Evolutionary conservation across 2,113 vertebrate species (phyloP).

Genomic region (Rhinoptilus africanus): DNA sequence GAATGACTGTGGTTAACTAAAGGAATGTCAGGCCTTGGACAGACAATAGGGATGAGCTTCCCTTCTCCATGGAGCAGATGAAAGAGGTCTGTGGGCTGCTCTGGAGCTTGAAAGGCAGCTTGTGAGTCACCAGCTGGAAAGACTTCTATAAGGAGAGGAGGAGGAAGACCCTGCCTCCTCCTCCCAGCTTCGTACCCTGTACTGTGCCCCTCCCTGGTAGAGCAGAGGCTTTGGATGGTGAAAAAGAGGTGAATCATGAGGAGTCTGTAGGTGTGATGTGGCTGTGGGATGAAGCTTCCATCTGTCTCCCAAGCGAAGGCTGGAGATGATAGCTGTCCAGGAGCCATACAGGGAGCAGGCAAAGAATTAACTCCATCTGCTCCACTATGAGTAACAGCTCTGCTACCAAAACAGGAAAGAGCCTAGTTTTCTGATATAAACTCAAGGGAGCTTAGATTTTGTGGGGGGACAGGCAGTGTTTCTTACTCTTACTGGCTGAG

Average conservation of each 20-base stretch:
- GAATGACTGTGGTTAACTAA: neutral
- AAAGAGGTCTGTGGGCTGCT: conserved; percentile 3
- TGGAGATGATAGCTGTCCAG: neutral
- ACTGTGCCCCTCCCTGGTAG: neutral
- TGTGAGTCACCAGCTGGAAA: conserved; percentile 18
- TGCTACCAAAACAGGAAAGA: neutral
- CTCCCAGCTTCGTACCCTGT: neutral
- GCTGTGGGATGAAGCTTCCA: conserved; percentile 33
- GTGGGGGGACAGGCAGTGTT: neutral
- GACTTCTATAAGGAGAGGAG: neutral
- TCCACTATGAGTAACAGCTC: neutral
- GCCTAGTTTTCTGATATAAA: neutral
- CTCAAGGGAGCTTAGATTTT: neutral
- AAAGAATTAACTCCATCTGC: neutral
- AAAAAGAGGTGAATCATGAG: conserved; percentile 32
- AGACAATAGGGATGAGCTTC: neutral
- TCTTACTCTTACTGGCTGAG: neutral
- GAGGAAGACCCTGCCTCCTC: neutral
- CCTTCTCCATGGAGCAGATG: neutral
- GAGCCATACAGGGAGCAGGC: neutral
- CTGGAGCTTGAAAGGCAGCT: neutral
- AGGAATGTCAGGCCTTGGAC: neutral
- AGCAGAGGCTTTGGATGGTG: neutral
- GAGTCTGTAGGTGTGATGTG: conserved; percentile 11
- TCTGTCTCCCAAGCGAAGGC: conserved; percentile 1